Conservation (phyloP, 2,888 invertebrate species). For the Pecten maximus region DNA sequence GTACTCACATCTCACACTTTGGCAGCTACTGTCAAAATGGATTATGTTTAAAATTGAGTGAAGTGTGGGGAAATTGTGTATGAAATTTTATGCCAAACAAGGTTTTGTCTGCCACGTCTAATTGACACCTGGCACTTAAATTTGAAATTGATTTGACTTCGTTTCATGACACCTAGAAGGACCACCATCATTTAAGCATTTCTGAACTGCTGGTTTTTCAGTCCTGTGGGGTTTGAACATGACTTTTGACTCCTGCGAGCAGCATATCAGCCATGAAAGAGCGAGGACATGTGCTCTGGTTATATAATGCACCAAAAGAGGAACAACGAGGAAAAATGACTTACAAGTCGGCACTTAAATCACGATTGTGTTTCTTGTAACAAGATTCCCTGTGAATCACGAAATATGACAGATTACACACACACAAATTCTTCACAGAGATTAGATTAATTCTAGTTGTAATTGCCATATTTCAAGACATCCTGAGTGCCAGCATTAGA, state of each 20-base stretch:
- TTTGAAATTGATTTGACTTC: constrained; percentile 32
- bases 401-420: constrained; percentile 30
- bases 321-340: constrained; percentile 19
- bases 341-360: constrained; percentile 32
- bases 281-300: constrained; percentile 20
- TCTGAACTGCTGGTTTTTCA: not conserved
- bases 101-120: constrained; percentile 27
- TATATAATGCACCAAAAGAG: not conserved
- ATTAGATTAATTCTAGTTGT: constrained; percentile 29
- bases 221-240: constrained; percentile 26
- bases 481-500: constrained; percentile 18
- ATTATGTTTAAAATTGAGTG: constrained; percentile 35
- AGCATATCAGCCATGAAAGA: constrained; percentile 4
- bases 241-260: constrained; percentile 7
- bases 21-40: constrained; percentile 33
- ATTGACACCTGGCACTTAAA: constrained; percentile 32
- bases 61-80: constrained; percentile 32
- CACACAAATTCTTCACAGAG: constrained; percentile 19
- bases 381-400: constrained; percentile 25
- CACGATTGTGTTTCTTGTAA: constrained; percentile 32
- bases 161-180: constrained; percentile 12
- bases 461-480: constrained; percentile 33
- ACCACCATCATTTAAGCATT: constrained; percentile 30
- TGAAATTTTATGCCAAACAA: constrained; percentile 35
- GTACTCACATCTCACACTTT: constrained; percentile 11